Base-by-base conservation (phyloP, 1,140 invertebrate species). In the Drosophila busckii region DNA sequence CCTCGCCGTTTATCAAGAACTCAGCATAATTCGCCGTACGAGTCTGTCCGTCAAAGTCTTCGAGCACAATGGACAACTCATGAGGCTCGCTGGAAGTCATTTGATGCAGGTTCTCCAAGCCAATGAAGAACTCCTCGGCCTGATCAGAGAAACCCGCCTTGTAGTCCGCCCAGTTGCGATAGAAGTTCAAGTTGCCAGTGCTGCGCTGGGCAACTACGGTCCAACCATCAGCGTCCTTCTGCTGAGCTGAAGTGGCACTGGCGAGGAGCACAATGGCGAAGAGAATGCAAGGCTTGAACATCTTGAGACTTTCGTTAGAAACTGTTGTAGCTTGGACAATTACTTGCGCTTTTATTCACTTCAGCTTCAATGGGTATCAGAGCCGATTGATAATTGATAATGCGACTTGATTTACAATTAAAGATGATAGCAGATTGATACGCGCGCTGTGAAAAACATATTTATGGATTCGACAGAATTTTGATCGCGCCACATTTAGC, bases 1-100 rank as follows among this genome's bases (percentile, higher is more conserved):
- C 65, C 71, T 93, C 91, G 7, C 89, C 84, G 7, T 89, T 90
- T n/a, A 94, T 86, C 2, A 89, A 88, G 67, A 94, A 94, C 7
- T 89, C 86, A 2, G 89, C 88, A 71, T 93, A 94, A n/a, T 82
- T 80, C 2, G 92, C 93, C 35, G 87, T 88, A 9, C 88, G 89
- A 7, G 87, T 89, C 8, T 85, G 71, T 0, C 88, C 87, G 7
- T 89, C 67, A 28, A 90, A 88, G 41, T 93, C 90, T 66, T 91
- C 89, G 70, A 94, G 78, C 38, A 92, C 89, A 29, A 94, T 89
- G 26, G 89, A 66, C 15, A 93, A 68, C 29, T 91, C 89, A 32
- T 91, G 90, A 9, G 90, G 70, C 63, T 88, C 87, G 48, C 89
- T 87, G 42, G 88, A 90, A 2, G 90, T 91, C 4, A 91, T 45